phyloP scores from a whole-genome alignment of 2,888 invertebrate genomes.

The Megalurothrips usitatus region DNA sequence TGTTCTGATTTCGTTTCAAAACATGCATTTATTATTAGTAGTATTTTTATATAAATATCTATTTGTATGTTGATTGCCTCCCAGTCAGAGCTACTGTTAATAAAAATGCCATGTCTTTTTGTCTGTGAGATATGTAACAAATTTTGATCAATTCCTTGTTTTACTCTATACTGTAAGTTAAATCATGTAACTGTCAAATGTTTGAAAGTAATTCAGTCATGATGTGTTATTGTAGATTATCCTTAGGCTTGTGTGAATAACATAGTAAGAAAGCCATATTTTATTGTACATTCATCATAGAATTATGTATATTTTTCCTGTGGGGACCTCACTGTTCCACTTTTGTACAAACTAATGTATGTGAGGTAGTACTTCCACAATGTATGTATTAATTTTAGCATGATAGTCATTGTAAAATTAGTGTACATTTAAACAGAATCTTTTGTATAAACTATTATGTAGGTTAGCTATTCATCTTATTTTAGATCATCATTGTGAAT shows the following conservation, averaged over 20 bases:
- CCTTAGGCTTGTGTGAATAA: slow-evolving; percentile 17
- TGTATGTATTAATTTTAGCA: slow-evolving; percentile 7
- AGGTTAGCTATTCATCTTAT: slow-evolving; percentile 10
- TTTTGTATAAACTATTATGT: slow-evolving; percentile 23
- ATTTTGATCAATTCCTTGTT: slow-evolving; percentile 23
- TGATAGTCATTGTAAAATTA: slow-evolving; percentile 20
- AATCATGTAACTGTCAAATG: slow-evolving; percentile 25
- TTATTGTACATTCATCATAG: neutral
- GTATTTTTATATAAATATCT: slow-evolving; percentile 24
- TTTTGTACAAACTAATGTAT: slow-evolving; percentile 2
- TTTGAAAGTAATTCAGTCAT: slow-evolving; percentile 17
- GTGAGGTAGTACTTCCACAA: slow-evolving; percentile 16
- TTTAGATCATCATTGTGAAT: slow-evolving; percentile 5
- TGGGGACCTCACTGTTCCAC: slow-evolving; percentile 8
- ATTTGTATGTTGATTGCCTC: slow-evolving; percentile 25
- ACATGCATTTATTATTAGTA: slow-evolving; percentile 23
- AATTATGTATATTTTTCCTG: neutral
- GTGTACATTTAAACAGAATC: slow-evolving; percentile 20
- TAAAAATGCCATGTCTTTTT: slow-evolving; percentile 22
- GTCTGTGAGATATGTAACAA: slow-evolving; percentile 26
- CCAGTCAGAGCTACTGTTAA: slow-evolving; percentile 24
- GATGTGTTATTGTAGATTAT: slow-evolving; percentile 14
- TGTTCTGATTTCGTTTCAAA: slow-evolving; percentile 25
- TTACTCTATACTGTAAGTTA: slow-evolving; percentile 16
- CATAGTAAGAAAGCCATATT: slow-evolving; percentile 5